Evolutionary conservation across 1,140 invertebrate species (phyloP), one percentile per base, ranked within the genome.

Genomic region (Bacillus rossius): DNA sequence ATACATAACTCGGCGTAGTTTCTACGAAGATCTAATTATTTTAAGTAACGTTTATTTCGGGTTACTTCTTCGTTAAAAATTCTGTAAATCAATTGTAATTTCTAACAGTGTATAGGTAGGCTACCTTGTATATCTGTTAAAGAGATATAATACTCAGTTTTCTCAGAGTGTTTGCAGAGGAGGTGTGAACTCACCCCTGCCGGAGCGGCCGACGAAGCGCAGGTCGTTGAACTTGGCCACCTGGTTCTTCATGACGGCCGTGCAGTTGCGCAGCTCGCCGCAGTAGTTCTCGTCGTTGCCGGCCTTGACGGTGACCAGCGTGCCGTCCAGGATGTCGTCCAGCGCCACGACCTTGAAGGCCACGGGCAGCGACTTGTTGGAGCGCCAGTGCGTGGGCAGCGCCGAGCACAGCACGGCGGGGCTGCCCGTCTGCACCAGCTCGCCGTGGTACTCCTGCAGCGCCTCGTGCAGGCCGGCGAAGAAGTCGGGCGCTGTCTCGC

Each of bases 161-260:
- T n/a, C n/a, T n/a, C n/a, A n/a, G n/a, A n/a, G n/a, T n/a, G n/a
- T n/a, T n/a, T n/a, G n/a, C n/a, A n/a, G n/a, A n/a, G n/a, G n/a
- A n/a, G n/a, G 48, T 20, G n/a, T 59, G 52, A 42, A 57, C 79
- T 82, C 71, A 87, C 88, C 96, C 74, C 96, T 81, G 7, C 96
- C 96, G 59, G 91, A 94, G 43, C 94, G 80, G 7, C 95, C 96
- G 29, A 98, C 94, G 74, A 99, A 99, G 69, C 96, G 79, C 1
- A 99, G 80, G 81, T 99, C 96, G 67, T 95, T 97, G 79, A 99
- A 99, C 75, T 96, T 96, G 19, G 96, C 96, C 42, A 98, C 89
- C 77, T 95, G 90, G 69, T 94, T 95, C 77, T 96, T 96, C 89
- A 98, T 94, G 48, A 94, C 85, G 0, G 96, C 92, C 0, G 89